Evolutionary conservation across 2,888 invertebrate genomes (phyloP), one percentile per base, ranked within the genome.

Genomic region (Pristionchus arcanus): DNA sequence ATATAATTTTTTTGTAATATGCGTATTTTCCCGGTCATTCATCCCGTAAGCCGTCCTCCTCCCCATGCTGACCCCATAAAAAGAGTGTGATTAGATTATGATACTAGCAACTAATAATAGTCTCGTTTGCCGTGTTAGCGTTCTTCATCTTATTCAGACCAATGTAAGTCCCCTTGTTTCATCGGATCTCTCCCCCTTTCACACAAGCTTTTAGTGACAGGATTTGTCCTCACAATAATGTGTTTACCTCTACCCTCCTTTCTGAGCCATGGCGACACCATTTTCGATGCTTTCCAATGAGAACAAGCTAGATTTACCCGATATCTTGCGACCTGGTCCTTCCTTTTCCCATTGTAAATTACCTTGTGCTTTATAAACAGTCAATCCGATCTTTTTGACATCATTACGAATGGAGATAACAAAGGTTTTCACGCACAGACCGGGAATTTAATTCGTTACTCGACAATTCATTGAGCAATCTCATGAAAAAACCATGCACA

Each of bases 61-160:
- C 25, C 42, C 74, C 68, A n/a, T 28, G n/a, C 68, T 49, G 71
- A 71, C 34, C 74, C 37, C 42, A 77, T 42, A 68, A 37, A 77
- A 16, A 77, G 42, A 42, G 77, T 77, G 77, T 42, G 77, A n/a
- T 42, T 77, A 77, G 77, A 77, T 77, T 77, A 49, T 49, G 42
- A 77, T 77, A 25, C n/a, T 77, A 77, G 77, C 25, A n/a, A 13
- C 77, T 77, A 77, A 77, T 77, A 77, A 77, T 53, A 81, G 42
- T 28, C 28, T 4, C 25, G 74, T 81, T 81, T 81, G 81, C 81
- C 28, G 81, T 81, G 81, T 53, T 81, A 42, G 77, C 1, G 77
- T 77, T 77, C 37, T 77, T 25, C 16, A 25, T 31, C 31, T 25
- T 68, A 15, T 34, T 19, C 31, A 25, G 81, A 81, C 81, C 81